These are phyloP conservation scores for Oenanthe oenanthe DNA, from an alignment of 2,113 vertebrate species.

Conservation along the genomic window DNA sequence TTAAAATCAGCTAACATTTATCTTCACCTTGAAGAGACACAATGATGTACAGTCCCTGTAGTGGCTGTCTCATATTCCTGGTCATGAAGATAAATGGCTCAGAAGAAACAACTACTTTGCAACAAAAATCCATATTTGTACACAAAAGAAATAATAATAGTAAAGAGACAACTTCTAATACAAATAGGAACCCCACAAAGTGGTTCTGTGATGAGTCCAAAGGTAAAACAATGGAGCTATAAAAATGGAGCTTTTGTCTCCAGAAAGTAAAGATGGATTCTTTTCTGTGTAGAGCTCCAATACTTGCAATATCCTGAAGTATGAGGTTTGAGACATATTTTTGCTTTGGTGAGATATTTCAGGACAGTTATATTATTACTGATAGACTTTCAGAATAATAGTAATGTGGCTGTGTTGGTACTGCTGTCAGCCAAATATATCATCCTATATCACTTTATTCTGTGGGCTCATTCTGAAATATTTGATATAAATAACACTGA, in stretches of 20 bases:
- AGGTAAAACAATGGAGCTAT: neutral
- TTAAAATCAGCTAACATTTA: constrained; percentile 1
- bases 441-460: neutral
- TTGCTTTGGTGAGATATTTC: constrained; percentile 6
- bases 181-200: neutral
- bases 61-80: neutral
- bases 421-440: neutral
- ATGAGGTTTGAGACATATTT: neutral
- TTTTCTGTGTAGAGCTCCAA: neutral
- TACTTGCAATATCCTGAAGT: neutral
- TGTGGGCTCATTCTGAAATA: constrained; percentile 4
- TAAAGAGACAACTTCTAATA: neutral
- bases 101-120: constrained; percentile 5
- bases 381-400: constrained; percentile 24
- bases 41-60: neutral
- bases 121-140: neutral
- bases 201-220: neutral
- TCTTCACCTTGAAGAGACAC: constrained; percentile 12
- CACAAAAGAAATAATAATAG: neutral
- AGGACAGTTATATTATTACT: neutral
- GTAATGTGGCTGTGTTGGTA: neutral
- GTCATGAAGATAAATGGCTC: constrained; percentile 23
- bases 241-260: neutral
- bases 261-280: neutral
- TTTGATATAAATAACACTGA: constrained; percentile 24